phyloP scores from a whole-genome alignment of 2,797 vertebrate species.

The Gymnopithys bicolor region DNA sequence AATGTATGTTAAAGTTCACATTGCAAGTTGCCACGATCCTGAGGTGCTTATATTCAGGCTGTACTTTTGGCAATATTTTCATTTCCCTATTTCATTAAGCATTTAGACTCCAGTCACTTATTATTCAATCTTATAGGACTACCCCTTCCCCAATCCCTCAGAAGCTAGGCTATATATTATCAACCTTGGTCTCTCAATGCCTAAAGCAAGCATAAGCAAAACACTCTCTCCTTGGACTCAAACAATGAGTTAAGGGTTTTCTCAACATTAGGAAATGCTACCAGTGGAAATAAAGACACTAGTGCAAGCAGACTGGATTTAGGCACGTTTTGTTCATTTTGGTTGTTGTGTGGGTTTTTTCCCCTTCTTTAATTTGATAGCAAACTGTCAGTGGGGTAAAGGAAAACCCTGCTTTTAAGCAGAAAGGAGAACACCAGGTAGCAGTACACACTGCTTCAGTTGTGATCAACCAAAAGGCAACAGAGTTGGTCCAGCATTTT shows the following conservation, averaged over 20 bases:
- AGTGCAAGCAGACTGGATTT: background rate
- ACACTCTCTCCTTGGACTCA: background rate
- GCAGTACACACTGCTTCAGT: background rate
- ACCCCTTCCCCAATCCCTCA: background rate
- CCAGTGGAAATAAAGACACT: background rate
- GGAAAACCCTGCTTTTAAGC: background rate
- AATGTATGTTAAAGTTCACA: background rate
- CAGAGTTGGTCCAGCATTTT: background rate
- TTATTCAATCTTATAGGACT: background rate
- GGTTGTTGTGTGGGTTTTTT: no score
- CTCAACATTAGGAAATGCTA: background rate
- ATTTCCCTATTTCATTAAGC: background rate
- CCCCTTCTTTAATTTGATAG: background rate
- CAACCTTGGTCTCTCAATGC: background rate
- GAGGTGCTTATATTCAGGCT: background rate
- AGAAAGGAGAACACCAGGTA: background rate
- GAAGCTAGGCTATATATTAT: background rate
- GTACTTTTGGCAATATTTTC: background rate
- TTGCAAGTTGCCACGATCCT: background rate
- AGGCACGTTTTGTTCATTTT: background rate
- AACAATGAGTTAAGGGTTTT: background rate
- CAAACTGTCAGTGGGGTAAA: background rate
- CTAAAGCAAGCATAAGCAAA: background rate
- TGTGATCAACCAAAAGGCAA: background rate
- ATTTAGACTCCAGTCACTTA: background rate